Base-by-base conservation (phyloP, 2,113 vertebrate genomes). In the Melanocharis versteri region DNA sequence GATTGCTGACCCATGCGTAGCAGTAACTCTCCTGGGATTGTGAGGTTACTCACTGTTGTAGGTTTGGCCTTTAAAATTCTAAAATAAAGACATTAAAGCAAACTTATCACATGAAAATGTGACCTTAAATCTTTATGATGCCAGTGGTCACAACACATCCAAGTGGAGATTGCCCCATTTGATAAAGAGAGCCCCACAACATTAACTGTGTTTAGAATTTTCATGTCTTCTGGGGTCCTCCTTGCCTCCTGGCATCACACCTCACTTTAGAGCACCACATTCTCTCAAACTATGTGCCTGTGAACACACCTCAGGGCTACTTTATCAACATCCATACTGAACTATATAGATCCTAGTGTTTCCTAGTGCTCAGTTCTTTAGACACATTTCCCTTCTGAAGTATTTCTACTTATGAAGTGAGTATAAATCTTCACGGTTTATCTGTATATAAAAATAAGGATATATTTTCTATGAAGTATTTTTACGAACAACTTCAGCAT, bases 61-160 rank as follows among this genome's bases (percentile, higher is more conserved):
- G n/a, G 40, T 28, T n/a, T 27, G 28, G 28, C 16, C 44, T 64
- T 83, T 33, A 56, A 45, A 64, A 45, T 45, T 69, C 44, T 33
- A 76, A n/a, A 79, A 31, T 17, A 7, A 77, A 58, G 15, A 54
- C n/a, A 37, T 37, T 50, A 24, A 62, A 91, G 47, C 37, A 39
- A 65, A 65, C 12, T 31, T 20, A 39, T 10, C 45, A 27, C 8
- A 10, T 37, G 19, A 58, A 71, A 76, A n/a, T 4, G 26, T 45
- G 23, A 62, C 77, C 15, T 58, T 50, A 39, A 87, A 47, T 20
- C 70, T 28, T 54, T 42, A 15, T 12, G 13, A 23, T 8, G 27
- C 6, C 53, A 22, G 22, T 2, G 60, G 26, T 21, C 44, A 10
- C 39, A 80, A 39, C 19, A 37, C 48, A 54, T 0, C 1, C 0